Evolutionary conservation across 2,797 vertebrate species (phyloP).

Genomic region (Scolopax rusticola): DNA sequence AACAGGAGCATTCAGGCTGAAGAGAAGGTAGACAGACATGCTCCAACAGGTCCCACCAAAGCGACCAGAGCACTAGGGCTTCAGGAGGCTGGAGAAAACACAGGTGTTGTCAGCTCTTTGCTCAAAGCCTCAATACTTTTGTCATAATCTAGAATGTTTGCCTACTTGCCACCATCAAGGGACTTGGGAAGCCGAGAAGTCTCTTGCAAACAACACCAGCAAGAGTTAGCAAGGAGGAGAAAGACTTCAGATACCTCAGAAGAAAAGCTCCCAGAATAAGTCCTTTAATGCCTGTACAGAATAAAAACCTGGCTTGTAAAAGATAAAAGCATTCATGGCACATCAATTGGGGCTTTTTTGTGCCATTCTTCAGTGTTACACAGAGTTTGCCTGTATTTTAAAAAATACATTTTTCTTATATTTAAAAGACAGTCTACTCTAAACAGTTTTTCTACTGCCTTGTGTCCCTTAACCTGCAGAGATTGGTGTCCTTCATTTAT

Average conservation of each 20-base stretch:
- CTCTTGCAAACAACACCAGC: background rate
- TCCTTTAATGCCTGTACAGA: background rate
- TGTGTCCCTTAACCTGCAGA: background rate
- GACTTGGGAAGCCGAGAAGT: background rate
- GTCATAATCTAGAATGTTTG: background rate
- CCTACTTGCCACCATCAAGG: background rate
- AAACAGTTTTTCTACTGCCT: background rate
- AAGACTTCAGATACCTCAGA: background rate
- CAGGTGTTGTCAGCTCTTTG: background rate
- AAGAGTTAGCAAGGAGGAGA: background rate
- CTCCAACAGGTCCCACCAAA: background rate
- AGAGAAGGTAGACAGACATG: background rate
- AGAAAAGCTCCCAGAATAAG: background rate
- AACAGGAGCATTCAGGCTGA: background rate
- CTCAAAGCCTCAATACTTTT: background rate
- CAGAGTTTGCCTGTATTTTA: background rate
- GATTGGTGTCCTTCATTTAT: background rate
- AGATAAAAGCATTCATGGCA: background rate
- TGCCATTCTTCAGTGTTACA: background rate
- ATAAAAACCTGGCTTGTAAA: background rate
- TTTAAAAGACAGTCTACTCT: background rate
- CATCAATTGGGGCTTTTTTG: background rate
- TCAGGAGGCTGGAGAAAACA: background rate
- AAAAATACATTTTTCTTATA: background rate
- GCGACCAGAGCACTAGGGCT: background rate